phyloP scores from a whole-genome alignment of 2,113 vertebrate genomes.

The Apodemus sylvaticus region DNA sequence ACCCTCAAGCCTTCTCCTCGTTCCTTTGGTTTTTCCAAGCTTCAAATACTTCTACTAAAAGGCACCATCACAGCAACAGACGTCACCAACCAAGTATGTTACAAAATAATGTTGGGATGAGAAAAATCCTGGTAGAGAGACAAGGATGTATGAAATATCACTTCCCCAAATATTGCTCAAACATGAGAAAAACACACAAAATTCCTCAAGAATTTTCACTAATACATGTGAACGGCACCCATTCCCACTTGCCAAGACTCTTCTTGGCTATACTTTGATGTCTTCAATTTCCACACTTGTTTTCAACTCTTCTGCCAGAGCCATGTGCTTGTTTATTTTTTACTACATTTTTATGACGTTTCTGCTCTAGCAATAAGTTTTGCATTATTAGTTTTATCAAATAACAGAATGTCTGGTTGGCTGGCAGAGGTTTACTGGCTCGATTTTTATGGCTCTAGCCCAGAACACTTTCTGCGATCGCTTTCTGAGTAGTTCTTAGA shows the following conservation, averaged over 20 bases:
- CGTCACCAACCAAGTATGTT: conserved; percentile 59
- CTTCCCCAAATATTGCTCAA: conserved; percentile 79
- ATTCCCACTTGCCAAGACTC: conserved; percentile 69
- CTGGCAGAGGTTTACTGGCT: conserved; percentile 68
- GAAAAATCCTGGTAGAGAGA: conserved; percentile 63
- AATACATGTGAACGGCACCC: conserved; percentile 72
- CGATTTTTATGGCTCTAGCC: conserved; percentile 53
- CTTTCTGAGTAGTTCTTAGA: conserved; percentile 67
- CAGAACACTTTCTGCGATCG: conserved; percentile 69
- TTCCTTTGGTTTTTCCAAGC: neutral
- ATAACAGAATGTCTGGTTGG: conserved; percentile 77
- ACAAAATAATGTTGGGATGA: conserved; percentile 67
- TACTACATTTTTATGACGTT: conserved; percentile 79
- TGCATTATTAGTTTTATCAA: conserved; percentile 82
- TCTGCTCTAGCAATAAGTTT: conserved; percentile 78
- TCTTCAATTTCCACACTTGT: conserved; percentile 76
- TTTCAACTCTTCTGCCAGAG: conserved; percentile 72
- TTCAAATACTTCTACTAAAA: conserved; percentile 55
- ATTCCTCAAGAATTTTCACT: conserved; percentile 75
- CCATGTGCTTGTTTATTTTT: conserved; percentile 81
- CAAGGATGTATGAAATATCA: conserved; percentile 73
- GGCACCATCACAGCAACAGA: conserved; percentile 57
- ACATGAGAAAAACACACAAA: conserved; percentile 67
- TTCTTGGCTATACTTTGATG: conserved; percentile 74
- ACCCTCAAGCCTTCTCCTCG: neutral